Evolutionary conservation across 2,113 vertebrate genomes (phyloP).

Genomic region (Promerops cafer): DNA sequence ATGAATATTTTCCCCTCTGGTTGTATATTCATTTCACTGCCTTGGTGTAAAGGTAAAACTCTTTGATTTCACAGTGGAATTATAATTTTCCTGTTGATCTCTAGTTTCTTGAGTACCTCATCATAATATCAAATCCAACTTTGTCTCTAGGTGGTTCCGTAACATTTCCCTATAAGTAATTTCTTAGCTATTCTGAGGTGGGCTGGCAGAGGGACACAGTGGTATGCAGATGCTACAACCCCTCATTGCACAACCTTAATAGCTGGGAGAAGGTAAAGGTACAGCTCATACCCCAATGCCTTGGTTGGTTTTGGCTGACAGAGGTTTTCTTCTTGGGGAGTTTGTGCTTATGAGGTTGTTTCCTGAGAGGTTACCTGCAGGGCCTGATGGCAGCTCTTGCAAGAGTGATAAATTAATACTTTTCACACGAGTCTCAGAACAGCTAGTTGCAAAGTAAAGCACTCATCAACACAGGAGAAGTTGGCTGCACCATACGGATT

Average conservation of each 20-base stretch:
- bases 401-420: not conserved
- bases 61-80: not conserved
- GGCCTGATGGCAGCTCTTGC: not conserved
- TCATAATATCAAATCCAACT: not conserved
- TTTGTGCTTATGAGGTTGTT: not conserved
- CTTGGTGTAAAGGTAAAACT: not conserved
- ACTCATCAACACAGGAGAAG: not conserved
- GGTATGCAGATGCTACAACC: not conserved
- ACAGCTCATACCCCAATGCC: accelerated
- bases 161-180: not conserved
- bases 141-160: not conserved
- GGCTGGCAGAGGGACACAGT: not conserved
- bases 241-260: not conserved
- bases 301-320: not conserved
- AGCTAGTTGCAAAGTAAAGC: not conserved
- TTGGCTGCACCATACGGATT: not conserved
- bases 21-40: not conserved
- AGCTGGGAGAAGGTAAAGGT: not conserved
- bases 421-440: not conserved
- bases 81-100: not conserved
- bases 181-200: not conserved
- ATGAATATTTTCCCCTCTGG: not conserved
- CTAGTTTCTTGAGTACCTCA: not conserved
- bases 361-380: not conserved
- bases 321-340: not conserved